Evolutionary conservation across 2,888 invertebrate genomes (phyloP).

Genomic region (Oligia strigilis): DNA sequence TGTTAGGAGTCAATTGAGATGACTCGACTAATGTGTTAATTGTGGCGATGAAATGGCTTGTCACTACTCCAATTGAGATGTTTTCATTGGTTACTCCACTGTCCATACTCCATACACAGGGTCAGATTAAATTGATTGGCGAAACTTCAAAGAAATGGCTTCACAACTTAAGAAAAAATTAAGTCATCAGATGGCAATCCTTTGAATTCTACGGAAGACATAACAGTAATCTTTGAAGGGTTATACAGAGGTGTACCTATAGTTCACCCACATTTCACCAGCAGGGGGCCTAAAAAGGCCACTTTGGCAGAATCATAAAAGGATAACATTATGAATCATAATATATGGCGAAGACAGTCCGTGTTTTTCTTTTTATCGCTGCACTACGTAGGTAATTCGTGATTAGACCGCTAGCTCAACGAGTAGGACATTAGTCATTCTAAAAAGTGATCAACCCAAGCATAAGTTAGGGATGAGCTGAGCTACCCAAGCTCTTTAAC

Average conservation of each 20-base stretch:
- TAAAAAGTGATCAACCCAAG: too few species aligned
- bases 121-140: not conserved
- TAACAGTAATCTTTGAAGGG: not conserved
- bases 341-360: too few species aligned
- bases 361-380: too few species aligned
- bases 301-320: too few species aligned
- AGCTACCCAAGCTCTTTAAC: not conserved
- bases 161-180: not conserved
- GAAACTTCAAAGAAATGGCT: not conserved
- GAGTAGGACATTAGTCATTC: too few species aligned
- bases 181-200: not conserved
- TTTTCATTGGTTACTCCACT: slow-evolving; percentile 23
- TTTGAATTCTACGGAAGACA: not conserved
- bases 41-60: slow-evolving; percentile 47
- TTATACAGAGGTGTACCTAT: too few species aligned
- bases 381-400: too few species aligned
- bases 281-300: too few species aligned
- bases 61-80: slow-evolving; percentile 47
- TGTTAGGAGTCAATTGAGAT: slow-evolving; percentile 40
- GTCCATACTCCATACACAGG: not conserved
- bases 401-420: too few species aligned
- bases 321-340: too few species aligned
- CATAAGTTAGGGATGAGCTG: too few species aligned
- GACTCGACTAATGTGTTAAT: slow-evolving; percentile 50
- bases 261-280: too few species aligned